Evolutionary conservation across 2,888 invertebrate genomes (phyloP).

Genomic region (Barypeithes pellucidus): DNA sequence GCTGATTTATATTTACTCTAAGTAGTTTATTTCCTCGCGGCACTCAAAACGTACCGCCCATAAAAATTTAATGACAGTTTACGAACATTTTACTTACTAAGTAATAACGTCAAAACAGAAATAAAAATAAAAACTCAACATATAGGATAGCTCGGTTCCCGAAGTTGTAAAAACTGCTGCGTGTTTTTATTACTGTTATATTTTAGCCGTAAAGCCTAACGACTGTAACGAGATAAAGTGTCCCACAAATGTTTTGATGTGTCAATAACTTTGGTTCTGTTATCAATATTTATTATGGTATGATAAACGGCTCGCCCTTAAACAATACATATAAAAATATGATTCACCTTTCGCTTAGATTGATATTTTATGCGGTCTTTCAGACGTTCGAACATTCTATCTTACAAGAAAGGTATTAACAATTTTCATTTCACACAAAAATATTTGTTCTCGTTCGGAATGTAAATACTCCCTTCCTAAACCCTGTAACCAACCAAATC

Average conservation of each 20-base stretch:
- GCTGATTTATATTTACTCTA: conserved; percentile 15
- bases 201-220: conserved; percentile 35
- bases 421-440: too few species aligned
- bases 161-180: conserved; percentile 26
- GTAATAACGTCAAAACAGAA: conserved; percentile 35
- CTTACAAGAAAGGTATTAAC: too few species aligned
- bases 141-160: conserved; percentile 20
- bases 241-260: conserved; percentile 29
- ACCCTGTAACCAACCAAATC: too few species aligned
- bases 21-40: conserved; percentile 22
- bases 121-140: conserved; percentile 33
- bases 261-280: conserved; percentile 31
- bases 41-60: neutral
- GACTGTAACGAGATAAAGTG: conserved; percentile 33
- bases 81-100: conserved; percentile 33
- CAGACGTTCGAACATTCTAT: too few species aligned
- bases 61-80: conserved; percentile 26
- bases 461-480: too few species aligned
- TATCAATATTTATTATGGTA: conserved; percentile 27
- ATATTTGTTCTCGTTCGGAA: too few species aligned
- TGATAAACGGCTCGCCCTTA: too few species aligned
- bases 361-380: too few species aligned
- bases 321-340: neutral
- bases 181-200: conserved; percentile 33
- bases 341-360: too few species aligned